Conservation (phyloP, 2,113 vertebrate species). For the Chlorocebus sabaeus region DNA sequence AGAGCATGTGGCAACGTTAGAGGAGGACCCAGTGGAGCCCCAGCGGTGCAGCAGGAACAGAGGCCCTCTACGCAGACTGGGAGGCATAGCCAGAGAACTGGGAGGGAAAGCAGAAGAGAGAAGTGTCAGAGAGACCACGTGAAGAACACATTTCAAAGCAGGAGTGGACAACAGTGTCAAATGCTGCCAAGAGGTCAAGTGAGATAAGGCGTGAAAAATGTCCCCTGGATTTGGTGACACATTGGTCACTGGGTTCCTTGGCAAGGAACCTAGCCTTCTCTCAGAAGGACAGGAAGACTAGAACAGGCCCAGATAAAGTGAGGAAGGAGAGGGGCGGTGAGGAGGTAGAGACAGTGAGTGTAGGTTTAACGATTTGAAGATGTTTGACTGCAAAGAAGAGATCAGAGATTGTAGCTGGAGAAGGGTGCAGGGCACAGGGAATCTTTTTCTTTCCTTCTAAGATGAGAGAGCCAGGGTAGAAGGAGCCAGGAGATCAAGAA, state of each 20-base stretch:
- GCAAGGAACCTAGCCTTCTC: background rate
- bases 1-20: background rate
- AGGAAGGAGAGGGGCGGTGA: background rate
- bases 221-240: constrained; percentile 20
- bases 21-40: background rate
- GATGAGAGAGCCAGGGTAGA: background rate
- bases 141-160: background rate
- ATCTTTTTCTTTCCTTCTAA: background rate
- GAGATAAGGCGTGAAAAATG: constrained; percentile 41
- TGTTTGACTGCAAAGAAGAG: background rate
- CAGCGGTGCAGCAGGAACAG: background rate
- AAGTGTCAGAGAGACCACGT: background rate
- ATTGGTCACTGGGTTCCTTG: constrained; percentile 21
- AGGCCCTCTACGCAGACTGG: background rate
- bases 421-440: background rate
- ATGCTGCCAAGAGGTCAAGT: constrained; percentile 11
- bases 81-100: background rate
- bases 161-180: background rate
- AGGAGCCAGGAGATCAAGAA: background rate
- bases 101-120: background rate
- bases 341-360: background rate
- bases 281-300: background rate
- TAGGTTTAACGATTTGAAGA: background rate
- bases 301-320: background rate
- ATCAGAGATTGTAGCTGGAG: background rate